Conservation (phyloP, 2,797 vertebrate species). For the Melanotaenia maccullochi region DNA sequence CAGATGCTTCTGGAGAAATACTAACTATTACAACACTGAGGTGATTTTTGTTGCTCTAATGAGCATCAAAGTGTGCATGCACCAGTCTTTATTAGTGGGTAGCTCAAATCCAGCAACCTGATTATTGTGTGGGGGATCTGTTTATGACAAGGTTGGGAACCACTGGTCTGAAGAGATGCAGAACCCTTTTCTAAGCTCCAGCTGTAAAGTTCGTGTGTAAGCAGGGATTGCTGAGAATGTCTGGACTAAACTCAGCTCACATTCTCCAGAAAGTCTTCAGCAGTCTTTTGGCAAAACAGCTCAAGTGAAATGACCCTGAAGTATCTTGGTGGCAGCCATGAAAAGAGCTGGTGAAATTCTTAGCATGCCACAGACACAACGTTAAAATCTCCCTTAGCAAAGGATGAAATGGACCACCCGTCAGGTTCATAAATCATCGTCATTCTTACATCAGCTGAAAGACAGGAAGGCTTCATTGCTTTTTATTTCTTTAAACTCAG, state of each 20-base stretch:
- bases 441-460: neutral
- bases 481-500: neutral
- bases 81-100: neutral
- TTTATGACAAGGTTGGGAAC: too few relatives aligned
- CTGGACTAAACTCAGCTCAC: neutral
- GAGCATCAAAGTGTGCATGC: neutral
- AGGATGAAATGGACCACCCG: neutral
- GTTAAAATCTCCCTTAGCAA: neutral
- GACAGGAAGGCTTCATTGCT: neutral
- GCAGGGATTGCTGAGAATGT: too few relatives aligned
- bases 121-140: neutral
- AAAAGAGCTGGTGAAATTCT: neutral
- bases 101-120: too few relatives aligned
- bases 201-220: neutral
- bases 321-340: neutral
- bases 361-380: neutral
- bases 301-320: neutral
- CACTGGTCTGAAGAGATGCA: too few relatives aligned
- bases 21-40: neutral
- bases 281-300: neutral
- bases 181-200: neutral
- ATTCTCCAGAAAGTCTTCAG: neutral
- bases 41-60: neutral
- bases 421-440: neutral
- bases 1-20: too few relatives aligned